phyloP scores from a whole-genome alignment of 2,797 vertebrate genomes.

The Bucorvus abyssinicus region DNA sequence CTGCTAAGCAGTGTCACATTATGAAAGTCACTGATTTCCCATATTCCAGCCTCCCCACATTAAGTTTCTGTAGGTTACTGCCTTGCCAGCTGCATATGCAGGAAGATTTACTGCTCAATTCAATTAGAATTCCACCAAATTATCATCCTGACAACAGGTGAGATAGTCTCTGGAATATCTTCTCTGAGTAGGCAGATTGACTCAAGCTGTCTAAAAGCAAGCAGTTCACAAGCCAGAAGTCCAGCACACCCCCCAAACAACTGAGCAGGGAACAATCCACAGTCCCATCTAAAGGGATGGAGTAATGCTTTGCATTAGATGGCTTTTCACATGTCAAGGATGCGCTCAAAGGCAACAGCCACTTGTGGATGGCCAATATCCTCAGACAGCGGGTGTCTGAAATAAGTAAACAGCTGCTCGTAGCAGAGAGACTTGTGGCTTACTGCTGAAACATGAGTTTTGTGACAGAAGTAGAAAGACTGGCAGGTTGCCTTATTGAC shows the following conservation, averaged over 20 bases:
- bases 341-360: background rate
- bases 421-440: background rate
- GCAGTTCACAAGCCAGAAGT: background rate
- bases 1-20: background rate
- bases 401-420: background rate
- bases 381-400: background rate
- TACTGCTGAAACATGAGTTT: background rate
- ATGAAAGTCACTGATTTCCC: conserved; percentile 40
- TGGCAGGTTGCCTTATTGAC: background rate
- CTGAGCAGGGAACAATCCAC: background rate
- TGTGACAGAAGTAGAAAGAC: background rate
- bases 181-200: background rate
- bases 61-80: conserved; percentile 1
- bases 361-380: background rate
- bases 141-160: background rate
- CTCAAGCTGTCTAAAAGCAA: background rate
- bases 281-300: background rate
- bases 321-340: background rate
- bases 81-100: background rate
- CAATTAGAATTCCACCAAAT: background rate
- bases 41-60: background rate
- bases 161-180: background rate
- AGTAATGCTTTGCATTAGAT: background rate
- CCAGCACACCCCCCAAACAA: background rate
- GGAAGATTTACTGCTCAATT: conserved; percentile 41